Conservation (phyloP, 2,113 vertebrate genomes). For the Cebidichthys violaceus region DNA sequence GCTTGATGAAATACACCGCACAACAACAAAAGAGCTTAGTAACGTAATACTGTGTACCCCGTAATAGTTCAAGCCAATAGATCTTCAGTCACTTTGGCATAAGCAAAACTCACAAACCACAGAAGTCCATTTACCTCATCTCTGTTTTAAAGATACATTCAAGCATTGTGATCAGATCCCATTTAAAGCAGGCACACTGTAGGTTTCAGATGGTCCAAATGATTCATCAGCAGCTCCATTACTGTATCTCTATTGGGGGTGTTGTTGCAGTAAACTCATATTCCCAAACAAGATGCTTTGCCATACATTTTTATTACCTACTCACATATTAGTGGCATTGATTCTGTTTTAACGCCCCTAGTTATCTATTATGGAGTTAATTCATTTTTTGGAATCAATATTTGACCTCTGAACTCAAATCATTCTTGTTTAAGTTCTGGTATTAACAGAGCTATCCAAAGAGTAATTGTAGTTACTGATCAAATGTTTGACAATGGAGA, state of each 20-base stretch:
- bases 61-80: background rate
- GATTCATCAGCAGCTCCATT: background rate
- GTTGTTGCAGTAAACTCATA: background rate
- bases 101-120: background rate
- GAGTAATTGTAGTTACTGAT: conserved; percentile 8
- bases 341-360: conserved; percentile 32
- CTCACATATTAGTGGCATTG: conserved; percentile 26
- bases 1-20: conserved; percentile 23
- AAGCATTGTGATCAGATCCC: background rate
- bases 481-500: conserved; percentile 10
- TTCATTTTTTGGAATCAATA: conserved; percentile 42
- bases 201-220: background rate
- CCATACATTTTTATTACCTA: conserved; percentile 10
- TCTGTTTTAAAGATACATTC: background rate
- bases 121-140: background rate
- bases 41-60: background rate
- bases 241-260: background rate
- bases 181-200: background rate
- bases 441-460: background rate
- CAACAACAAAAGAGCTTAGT: background rate
- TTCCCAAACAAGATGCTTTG: conserved; percentile 4
- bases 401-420: conserved; percentile 50
- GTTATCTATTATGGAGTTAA: conserved; percentile 19
- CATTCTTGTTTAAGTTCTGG: conserved; percentile 22
- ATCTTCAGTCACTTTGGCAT: background rate